Conservation (phyloP, 2,797 vertebrate species). For the Urophycis tenuis region DNA sequence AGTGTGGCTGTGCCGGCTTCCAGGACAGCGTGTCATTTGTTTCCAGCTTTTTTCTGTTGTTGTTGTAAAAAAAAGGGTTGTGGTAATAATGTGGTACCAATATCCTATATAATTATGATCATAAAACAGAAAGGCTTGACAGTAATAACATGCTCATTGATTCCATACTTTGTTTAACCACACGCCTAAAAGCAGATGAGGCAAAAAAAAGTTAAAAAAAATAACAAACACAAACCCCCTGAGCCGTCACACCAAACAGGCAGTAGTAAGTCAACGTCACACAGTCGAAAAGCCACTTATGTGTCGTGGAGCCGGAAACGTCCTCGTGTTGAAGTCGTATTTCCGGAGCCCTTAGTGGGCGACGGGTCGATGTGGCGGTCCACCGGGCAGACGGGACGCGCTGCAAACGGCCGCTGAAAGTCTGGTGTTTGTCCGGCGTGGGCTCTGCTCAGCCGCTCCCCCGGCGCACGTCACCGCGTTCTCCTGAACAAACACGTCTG, state of each 20-base stretch:
- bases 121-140: not conserved
- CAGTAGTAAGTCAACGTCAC: no score
- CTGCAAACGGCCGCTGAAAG: not conserved
- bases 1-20: no score
- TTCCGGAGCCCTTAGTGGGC: no score
- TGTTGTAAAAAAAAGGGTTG: not conserved
- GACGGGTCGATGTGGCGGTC: no score
- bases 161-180: not conserved
- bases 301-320: not conserved
- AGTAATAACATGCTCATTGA: not conserved
- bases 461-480: constrained; percentile 31
- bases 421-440: constrained; percentile 18
- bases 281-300: not conserved
- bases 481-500: constrained; percentile 43
- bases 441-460: constrained; percentile 21
- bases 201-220: not conserved
- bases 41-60: not conserved
- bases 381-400: constrained; percentile 12
- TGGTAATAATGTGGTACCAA: not conserved
- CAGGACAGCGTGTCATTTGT: not conserved
- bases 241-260: not conserved
- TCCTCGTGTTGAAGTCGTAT: not conserved
- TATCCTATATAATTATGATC: not conserved
- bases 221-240: no score
- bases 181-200: not conserved